Percentiles rank a stretch among this genome's conserved stretches.
Evolutionary conservation across 2,888 invertebrate genomes (phyloP).

Genomic region (Dinocampus coccinellae): DNA sequence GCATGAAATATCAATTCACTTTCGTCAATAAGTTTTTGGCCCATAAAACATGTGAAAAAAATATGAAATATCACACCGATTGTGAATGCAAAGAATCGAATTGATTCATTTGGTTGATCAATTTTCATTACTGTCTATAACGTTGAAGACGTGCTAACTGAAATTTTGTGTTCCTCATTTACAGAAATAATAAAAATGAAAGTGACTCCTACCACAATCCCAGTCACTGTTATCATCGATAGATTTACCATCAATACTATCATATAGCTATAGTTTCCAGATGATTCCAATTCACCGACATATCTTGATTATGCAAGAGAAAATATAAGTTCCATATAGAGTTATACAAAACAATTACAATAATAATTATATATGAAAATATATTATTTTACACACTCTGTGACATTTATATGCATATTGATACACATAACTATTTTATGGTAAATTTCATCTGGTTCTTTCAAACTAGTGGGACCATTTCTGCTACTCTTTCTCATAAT

Average conservation of each 20-base stretch:
- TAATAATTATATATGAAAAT: no score
- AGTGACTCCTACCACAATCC: constrained; percentile 35
- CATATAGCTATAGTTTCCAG: constrained; percentile 25
- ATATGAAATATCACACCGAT: constrained; percentile 35
- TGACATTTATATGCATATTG: constrained; percentile 8
- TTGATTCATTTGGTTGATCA: constrained; percentile 24
- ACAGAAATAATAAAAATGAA: no score
- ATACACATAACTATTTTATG: neutral
- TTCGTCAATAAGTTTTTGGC: constrained; percentile 40
- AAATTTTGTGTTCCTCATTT: no score
- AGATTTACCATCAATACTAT: constrained; percentile 36
- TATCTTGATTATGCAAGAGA: constrained; percentile 30
- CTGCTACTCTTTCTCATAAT: neutral
- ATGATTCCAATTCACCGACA: constrained; percentile 26
- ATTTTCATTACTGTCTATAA: constrained; percentile 35
- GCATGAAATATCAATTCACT: constrained; percentile 27
- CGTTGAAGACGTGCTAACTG: no score
- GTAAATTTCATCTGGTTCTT: neutral
- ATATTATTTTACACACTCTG: neutral
- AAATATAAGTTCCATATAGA: no score
- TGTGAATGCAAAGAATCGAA: constrained; percentile 30
- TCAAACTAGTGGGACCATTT: neutral
- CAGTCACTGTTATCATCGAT: constrained; percentile 39
- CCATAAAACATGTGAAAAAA: constrained; percentile 38
- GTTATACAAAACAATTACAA: neutral